Evolutionary conservation across 2,888 invertebrate genomes (phyloP), one percentile per base, ranked within the genome.

Genomic region (Trichopoda pennipes): DNA sequence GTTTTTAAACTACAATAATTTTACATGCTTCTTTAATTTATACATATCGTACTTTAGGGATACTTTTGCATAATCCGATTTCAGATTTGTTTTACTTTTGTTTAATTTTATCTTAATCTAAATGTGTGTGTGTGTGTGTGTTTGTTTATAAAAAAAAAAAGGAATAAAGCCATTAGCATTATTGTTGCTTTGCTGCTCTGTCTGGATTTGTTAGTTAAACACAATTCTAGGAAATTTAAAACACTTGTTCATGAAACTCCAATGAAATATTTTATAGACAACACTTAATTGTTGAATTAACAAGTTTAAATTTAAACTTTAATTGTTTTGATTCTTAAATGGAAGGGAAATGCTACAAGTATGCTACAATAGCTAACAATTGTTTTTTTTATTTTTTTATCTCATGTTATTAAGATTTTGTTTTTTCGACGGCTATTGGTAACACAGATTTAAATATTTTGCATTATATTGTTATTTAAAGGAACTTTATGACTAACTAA

Each of bases 71-170:
- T 79, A 82, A 79, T 79, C 82, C 68, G 82, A 79, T 82, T 82
- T 82, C 35, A 63, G 61, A 63, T 74, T 69, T 73, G 64, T 68
- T 81, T 73, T 77, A 56, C 21, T 77, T 81, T 82, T 75, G 75
- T 82, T 79, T 70, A 75, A 82, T 75, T 78, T 79, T 82, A 79
- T 75, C 72, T 63, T 56, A 72, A 82, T 75, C 49, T 68, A 44
- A 79, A 76, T 76, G 61, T 61, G n/a, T n/a, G n/a, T n/a, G n/a
- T n/a, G n/a, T n/a, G n/a, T n/a, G n/a, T n/a, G n/a, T n/a, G 47
- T 74, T 79, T 79, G 68, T 80, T 80, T 79, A 68, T 69, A 69
- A 47, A 61, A 74, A 4, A 28, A 28, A 28, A 28, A 28, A 3
- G 6, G 6, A 28, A 28, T 28, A 28, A 69, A 74, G 61, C 73